A percentile compares a stretch with the other conserved stretches of the same genome.
Conservation (phyloP, 2,113 vertebrate genomes). For the Conger conger region DNA sequence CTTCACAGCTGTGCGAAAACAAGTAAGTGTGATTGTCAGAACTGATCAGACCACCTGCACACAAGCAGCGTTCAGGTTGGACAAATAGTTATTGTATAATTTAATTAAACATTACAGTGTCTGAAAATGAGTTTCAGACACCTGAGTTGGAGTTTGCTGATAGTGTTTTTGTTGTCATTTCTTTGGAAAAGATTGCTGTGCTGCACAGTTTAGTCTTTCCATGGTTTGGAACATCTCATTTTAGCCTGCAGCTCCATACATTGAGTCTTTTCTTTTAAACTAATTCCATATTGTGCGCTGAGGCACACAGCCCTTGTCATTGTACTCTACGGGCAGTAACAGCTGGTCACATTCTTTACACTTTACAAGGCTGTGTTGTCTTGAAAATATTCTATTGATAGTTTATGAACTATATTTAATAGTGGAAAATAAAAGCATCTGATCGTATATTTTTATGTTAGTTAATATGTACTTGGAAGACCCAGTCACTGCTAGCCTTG, state of each 20-base stretch:
- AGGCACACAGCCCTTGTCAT: constrained; percentile 10
- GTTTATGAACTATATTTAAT: constrained; percentile 53
- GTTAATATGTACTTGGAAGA: not conserved
- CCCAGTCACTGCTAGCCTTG: constrained; percentile 47
- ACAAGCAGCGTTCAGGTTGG: too few species aligned
- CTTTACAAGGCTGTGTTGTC: constrained; percentile 30
- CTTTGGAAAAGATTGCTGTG: not conserved
- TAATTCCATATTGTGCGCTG: not conserved
- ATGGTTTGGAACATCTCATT: not conserved
- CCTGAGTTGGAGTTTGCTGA: not conserved
- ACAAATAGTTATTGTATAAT: too few species aligned
- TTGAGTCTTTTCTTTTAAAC: not conserved
- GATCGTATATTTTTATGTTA: constrained; percentile 34
- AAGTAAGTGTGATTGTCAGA: not conserved
- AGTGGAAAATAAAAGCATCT: constrained; percentile 6
- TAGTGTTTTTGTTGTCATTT: not conserved
- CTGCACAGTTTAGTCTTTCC: not conserved
- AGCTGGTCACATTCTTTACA: constrained; percentile 24
- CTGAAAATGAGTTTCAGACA: not conserved
- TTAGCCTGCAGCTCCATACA: not conserved
- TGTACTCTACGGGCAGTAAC: constrained; percentile 41
- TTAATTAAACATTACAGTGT: constrained; percentile 6
- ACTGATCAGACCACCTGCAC: not conserved
- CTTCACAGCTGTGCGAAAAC: not conserved
- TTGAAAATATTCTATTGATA: constrained; percentile 34